Conservation (phyloP, 2,113 vertebrate species). For the Rhinogobius similis region DNA sequence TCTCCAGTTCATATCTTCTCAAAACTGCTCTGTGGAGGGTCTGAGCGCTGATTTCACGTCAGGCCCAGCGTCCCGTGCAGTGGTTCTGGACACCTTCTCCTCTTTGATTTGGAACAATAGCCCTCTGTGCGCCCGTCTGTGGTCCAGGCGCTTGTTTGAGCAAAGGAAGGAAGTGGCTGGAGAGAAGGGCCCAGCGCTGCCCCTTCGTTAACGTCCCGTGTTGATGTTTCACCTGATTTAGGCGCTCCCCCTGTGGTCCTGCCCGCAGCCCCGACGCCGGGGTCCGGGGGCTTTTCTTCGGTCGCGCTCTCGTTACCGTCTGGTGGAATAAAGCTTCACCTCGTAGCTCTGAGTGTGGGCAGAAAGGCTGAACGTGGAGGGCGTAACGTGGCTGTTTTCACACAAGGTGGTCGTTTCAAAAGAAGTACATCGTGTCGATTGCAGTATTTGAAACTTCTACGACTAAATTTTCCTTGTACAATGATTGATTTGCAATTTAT, state of each 20-base stretch:
- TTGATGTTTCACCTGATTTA: conserved; percentile 28
- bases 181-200: conserved; percentile 21
- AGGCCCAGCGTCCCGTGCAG: too few species aligned
- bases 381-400: too few species aligned
- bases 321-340: too few species aligned
- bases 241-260: conserved; percentile 25
- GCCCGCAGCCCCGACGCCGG: neutral
- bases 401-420: too few species aligned
- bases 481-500: too few species aligned
- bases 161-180: conserved; percentile 41
- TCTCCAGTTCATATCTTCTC: too few species aligned
- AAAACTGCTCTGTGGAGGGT: neutral
- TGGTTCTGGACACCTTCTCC: neutral
- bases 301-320: conserved; percentile 10
- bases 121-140: conserved; percentile 30
- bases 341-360: too few species aligned
- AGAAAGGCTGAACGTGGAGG: too few species aligned
- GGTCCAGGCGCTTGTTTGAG: conserved; percentile 38
- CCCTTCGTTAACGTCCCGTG: conserved; percentile 41
- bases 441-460: too few species aligned
- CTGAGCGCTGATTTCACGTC: neutral
- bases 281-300: neutral
- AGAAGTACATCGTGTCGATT: too few species aligned
- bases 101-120: conserved; percentile 16
- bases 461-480: too few species aligned